Conservation (phyloP, 2,797 vertebrate genomes). For the Gymnothorax reevesii region DNA sequence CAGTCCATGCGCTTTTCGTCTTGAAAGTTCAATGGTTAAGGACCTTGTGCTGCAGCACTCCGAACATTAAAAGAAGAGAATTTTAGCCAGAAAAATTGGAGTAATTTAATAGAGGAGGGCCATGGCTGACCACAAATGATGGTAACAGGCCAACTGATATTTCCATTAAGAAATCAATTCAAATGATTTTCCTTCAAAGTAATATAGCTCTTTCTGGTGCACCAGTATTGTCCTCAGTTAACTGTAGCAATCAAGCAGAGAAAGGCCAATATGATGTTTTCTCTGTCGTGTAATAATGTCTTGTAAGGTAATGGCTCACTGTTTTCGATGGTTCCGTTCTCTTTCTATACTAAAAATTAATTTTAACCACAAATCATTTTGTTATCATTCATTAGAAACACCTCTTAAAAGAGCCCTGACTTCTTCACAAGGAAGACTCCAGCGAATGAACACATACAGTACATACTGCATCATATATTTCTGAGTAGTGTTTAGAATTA, state of each 20-base stretch:
- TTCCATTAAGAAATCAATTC: conserved; percentile 16
- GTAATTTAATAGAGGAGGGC: conserved; percentile 42
- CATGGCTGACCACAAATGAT: conserved; percentile 33
- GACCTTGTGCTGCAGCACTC: conserved; percentile 42
- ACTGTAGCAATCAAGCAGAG: background rate
- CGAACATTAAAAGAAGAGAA: conserved; percentile 48
- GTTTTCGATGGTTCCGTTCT: background rate
- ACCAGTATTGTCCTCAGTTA: background rate
- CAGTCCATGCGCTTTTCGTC: conserved; percentile 57
- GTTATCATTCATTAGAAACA: background rate
- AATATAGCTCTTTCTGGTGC: conserved; percentile 5
- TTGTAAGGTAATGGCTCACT: background rate
- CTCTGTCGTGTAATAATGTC: background rate
- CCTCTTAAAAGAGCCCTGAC: background rate
- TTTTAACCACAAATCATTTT: background rate
- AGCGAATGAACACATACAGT: background rate
- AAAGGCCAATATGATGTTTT: background rate
- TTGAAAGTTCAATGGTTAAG: conserved; percentile 56
- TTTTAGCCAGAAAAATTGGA: conserved; percentile 37
- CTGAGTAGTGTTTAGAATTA: background rate
- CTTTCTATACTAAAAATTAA: background rate
- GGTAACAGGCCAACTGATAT: conserved; percentile 23
- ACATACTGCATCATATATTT: background rate
- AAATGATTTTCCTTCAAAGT: conserved; percentile 16
- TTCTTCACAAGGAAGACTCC: background rate